These are phyloP conservation scores for Puffinus mauretanicus DNA, from an alignment of 2,113 vertebrate species.

Conservation along the genomic window DNA sequence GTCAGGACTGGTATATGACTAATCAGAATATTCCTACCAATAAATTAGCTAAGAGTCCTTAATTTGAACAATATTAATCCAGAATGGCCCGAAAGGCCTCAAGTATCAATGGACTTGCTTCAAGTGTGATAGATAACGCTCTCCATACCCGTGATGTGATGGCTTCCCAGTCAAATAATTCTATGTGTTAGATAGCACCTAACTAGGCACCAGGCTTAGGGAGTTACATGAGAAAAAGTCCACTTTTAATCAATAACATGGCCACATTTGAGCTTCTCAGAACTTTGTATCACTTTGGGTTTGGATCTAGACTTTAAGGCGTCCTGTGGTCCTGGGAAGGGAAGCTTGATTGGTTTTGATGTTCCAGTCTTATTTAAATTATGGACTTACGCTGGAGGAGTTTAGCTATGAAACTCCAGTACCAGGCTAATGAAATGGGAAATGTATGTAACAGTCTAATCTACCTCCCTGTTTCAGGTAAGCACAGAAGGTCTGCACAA, in stretches of 20 bases:
- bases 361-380: neutral
- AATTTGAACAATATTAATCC: neutral
- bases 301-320: neutral
- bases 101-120: neutral
- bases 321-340: neutral
- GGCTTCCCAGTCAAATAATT: neutral
- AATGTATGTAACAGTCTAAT: neutral
- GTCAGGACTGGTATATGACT: neutral
- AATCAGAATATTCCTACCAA: neutral
- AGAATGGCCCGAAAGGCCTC: neutral
- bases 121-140: neutral
- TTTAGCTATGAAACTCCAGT: neutral
- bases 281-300: neutral
- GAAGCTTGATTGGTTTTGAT: neutral
- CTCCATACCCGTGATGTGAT: neutral
- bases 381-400: neutral
- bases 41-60: neutral
- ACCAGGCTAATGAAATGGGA: neutral
- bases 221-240: neutral
- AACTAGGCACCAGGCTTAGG: neutral
- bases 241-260: neutral
- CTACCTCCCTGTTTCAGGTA: neutral
- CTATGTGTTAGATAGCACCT: neutral
- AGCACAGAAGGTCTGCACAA: neutral
- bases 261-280: neutral